A percentile compares a stretch with the other conserved stretches of the same genome.
phyloP scores from a whole-genome alignment of 92 coral and sea anemone genomes.

The Paragorgia papillata region DNA sequence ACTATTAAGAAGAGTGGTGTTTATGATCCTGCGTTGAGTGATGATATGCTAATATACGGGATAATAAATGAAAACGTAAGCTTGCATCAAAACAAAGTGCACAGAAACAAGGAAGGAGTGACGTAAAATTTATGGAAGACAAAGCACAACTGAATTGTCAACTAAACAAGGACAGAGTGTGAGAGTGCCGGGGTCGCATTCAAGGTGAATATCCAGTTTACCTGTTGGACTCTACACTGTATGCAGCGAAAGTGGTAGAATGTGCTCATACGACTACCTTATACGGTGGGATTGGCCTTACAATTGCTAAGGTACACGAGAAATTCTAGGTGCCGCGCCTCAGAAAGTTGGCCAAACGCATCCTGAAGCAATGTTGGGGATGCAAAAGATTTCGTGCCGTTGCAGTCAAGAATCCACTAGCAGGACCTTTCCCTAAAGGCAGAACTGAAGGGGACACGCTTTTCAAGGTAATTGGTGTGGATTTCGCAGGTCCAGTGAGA shows the following conservation, averaged over 20 bases:
- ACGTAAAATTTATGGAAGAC: too few relatives aligned
- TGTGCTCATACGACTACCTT: slow-evolving; percentile 54
- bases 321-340: slow-evolving; percentile 62
- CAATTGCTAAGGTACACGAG: slow-evolving; percentile 61
- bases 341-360: slow-evolving; percentile 49
- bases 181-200: too few relatives aligned
- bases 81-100: too few relatives aligned
- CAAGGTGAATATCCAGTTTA: slow-evolving; percentile 47
- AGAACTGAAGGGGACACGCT: slow-evolving; percentile 31
- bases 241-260: slow-evolving; percentile 38
- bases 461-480: slow-evolving; percentile 40
- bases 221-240: slow-evolving; percentile 36
- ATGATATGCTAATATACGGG: too few relatives aligned
- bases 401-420: slow-evolving; percentile 15
- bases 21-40: too few relatives aligned
- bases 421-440: slow-evolving; percentile 44
- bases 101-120: too few relatives aligned
- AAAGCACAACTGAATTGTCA: not conserved
- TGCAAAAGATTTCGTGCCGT: slow-evolving; percentile 56
- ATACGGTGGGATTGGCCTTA: slow-evolving; percentile 63
- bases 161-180: too few relatives aligned
- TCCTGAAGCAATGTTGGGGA: slow-evolving; percentile 45
- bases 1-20: too few relatives aligned
- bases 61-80: too few relatives aligned
- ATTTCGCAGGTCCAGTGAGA: slow-evolving; percentile 40